A percentile compares a stretch with the other conserved stretches of the same genome.
Evolutionary conservation across 1,140 invertebrate genomes (phyloP).

Genomic region (Triops cancriformis): DNA sequence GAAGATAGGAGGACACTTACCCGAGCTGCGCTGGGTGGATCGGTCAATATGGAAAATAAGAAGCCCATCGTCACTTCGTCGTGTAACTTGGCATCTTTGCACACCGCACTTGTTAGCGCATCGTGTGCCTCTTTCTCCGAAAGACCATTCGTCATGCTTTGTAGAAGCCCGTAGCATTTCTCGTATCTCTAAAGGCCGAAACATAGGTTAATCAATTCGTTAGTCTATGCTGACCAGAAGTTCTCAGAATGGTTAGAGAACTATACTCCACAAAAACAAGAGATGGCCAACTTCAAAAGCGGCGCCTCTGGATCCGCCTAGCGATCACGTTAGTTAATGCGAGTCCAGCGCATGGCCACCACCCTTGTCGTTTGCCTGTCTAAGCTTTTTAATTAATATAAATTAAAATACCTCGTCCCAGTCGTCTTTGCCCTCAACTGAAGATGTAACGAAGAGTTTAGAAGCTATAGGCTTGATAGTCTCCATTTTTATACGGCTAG

Average conservation of each 20-base stretch:
- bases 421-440: slow-evolving; percentile 72
- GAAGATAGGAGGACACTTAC: slow-evolving; percentile 37
- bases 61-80: slow-evolving; percentile 82
- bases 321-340: background rate
- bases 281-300: background rate
- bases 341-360: slow-evolving; percentile 11
- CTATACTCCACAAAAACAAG: slow-evolving; percentile 1
- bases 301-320: background rate
- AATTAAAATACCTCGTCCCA: slow-evolving; percentile 60
- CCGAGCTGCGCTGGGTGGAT: slow-evolving; percentile 69
- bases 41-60: slow-evolving; percentile 78
- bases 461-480: slow-evolving; percentile 48
- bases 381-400: slow-evolving; percentile 19
- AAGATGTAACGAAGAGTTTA: slow-evolving; percentile 51
- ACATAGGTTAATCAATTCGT: slow-evolving; percentile 37
- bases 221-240: background rate
- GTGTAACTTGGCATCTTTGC: slow-evolving; percentile 80
- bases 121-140: slow-evolving; percentile 92
- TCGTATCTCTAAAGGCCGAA: slow-evolving; percentile 71
- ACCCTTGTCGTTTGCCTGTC: slow-evolving; percentile 5
- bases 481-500: slow-evolving; percentile 42
- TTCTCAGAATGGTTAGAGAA: background rate
- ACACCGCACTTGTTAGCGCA: slow-evolving; percentile 73
- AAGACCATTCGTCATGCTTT: slow-evolving; percentile 64
- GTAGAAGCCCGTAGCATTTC: slow-evolving; percentile 63